phyloP scores from a whole-genome alignment of 2,888 invertebrate genomes.

The Deilephila elpenor region DNA sequence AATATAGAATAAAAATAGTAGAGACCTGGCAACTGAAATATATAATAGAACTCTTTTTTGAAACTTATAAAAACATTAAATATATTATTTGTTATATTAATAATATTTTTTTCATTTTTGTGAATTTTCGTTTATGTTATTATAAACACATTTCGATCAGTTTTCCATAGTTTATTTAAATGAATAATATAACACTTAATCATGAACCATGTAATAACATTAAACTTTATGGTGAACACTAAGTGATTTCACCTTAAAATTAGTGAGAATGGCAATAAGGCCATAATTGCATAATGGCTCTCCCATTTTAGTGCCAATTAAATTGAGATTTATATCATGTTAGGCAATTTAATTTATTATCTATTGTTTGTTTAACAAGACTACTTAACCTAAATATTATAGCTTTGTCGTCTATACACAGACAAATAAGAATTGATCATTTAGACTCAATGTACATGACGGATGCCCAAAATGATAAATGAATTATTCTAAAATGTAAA shows the following conservation, averaged over 20 bases:
- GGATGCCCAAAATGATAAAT: neutral
- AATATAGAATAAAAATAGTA: too few species aligned
- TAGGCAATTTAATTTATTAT: conserved; percentile 19
- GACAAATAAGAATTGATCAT: too few species aligned
- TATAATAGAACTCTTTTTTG: too few species aligned
- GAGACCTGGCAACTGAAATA: too few species aligned
- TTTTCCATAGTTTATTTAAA: too few species aligned
- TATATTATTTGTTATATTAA: too few species aligned
- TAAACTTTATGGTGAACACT: neutral
- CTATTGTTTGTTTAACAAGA: conserved; percentile 14
- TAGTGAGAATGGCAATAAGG: conserved; percentile 10
- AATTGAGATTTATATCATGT: conserved; percentile 19
- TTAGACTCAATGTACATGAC: neutral
- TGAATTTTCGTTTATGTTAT: too few species aligned
- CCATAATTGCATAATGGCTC: conserved; percentile 13
- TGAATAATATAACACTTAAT: too few species aligned
- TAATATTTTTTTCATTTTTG: too few species aligned
- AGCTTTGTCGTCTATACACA: neutral
- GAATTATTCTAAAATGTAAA: too few species aligned
- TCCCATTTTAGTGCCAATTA: conserved; percentile 21
- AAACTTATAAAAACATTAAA: too few species aligned
- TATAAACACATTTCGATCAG: too few species aligned
- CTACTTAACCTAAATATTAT: neutral
- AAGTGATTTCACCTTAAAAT: conserved; percentile 16
- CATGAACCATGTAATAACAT: neutral